Evolutionary conservation across 2,113 vertebrate genomes (phyloP), one percentile per base, ranked within the genome.

Genomic region (Leucopsar rothschildi): DNA sequence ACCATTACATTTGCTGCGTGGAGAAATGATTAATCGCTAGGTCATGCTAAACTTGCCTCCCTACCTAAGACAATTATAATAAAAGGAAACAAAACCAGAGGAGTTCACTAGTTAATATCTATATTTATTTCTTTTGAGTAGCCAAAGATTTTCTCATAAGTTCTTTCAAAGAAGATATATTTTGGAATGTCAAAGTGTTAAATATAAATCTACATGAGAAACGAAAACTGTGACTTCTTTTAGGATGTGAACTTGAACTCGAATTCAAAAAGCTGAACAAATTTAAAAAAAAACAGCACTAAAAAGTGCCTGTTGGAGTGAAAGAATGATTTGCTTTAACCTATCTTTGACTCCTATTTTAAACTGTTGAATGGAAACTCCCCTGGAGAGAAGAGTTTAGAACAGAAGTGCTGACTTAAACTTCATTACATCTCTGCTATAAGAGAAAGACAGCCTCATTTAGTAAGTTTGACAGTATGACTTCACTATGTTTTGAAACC

Each of bases 401-500:
- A 84, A 45, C 15, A 37, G 12, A 63, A 73, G 16, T 63, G 47
- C n/a, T 90, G 71, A 80, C 40, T 85, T 92, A 88, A 69, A 21
- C 39, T 93, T 92, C 56, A 49, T 92, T 82, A 55, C 10, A 28
- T 42, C 53, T 68, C 52, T 92, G 23, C 66, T 89, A 24, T 37
- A 80, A 68, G 10, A 63, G 65, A 86, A 92, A 91, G 71, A 55
- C 57, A 86, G 64, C 47, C 65, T 90, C 61, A 80, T 85, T 93
- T 82, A 82, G n/a, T 49, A 53, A 70, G 59, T 86, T 64, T 95
- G 55, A 87, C 80, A 91, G 19, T 35, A 33, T 47, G n/a, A 57
- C 96, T 90, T 88, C 76, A 76, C 11, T 64, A n/a, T 69, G 28
- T 92, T 86, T 92, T 84, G 69, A 76, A 95, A 33, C 17, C 3